Base-by-base conservation (phyloP, 2,888 invertebrate genomes). In the Beris chalybata region DNA sequence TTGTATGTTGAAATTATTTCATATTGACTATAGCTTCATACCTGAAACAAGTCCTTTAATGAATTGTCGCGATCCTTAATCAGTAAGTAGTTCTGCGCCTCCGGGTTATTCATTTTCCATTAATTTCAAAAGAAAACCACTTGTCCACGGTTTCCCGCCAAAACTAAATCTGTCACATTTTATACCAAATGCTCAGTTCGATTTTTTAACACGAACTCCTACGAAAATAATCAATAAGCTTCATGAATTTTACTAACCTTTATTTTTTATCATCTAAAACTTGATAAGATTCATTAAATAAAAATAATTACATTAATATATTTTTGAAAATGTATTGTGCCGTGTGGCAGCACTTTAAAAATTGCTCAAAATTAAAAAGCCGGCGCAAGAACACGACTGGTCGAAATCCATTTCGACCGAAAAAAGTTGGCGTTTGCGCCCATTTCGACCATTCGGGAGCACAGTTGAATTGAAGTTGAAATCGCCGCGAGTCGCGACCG, bases 41-140 rank as follows among this genome's bases (percentile, higher is more conserved):
- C 71, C 64, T 71, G 56, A 4, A 67, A 15, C 7, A 71, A 66
- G 11, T 70, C 64, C 30, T 31, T 29, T 50, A 71, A 56, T 0
- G 54, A n/a, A n/a, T 70, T 66, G n/a, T 65, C 54, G 32, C 65
- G 57, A 0, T 38, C 3, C 12, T 56, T 50, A 50, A 53, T 64
- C n/a, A 57, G 68, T 22, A 71, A 22, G 64, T 64, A 70, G 63
- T 71, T 70, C 7, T 38, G 38, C 38, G 38, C 5, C 3, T 38
- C 9, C 5, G 5, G 38, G 9, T 38, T 3, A 9, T 38, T 38
- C 38, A 38, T 38, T 38, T 7, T 3, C 9, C 5, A 38, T 1
- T 3, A 22, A 38, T 38, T 38, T 38, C 3, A 38, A 38, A 38
- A 38, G 38, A 38, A 9, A 38, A 38, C 38, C 22, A 22, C 22